Evolutionary conservation across 2,797 vertebrate species (phyloP), one percentile per base, ranked within the genome.

Genomic region (Anguilla pacifica): DNA sequence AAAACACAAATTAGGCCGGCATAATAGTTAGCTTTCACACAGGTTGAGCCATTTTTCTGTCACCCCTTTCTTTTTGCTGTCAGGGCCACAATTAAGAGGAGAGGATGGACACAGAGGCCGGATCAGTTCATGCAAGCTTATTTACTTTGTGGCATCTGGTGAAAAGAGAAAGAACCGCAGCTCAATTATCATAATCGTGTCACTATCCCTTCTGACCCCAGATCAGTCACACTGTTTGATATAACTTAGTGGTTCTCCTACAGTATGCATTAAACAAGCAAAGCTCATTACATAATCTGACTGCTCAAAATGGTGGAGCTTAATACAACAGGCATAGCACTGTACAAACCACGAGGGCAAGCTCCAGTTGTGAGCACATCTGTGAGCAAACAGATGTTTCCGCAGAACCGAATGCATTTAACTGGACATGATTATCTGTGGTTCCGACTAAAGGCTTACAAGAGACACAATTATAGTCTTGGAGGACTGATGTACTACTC

Each of bases 21-120:
- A 87, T 53, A 49, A 64, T 9, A 51, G 86, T 39, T 43, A 87
- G 79, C 70, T 61, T 39, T 28, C 17, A 77, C 70, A 55, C 49
- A 28, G 57, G 57, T 46, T 72, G 55, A 87, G 85, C 79, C 83
- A 70, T 57, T 85, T 85, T 84, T 49, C 64, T 64, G 28, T 87
- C 67, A 51, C 88, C 83, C 81, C 67, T 70, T 61, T 67, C 49
- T 46, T 49, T 55, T 64, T 31, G 49, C 25, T 67, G 83, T 64
- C 84, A 15, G 70, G 51, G 70, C 49, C 88, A 83, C 86, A 87
- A 83, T 74, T 72, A 86, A 55, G 77, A 88, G 31, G 4, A 82
- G 3, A 46, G 31, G 39, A 82, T 17, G 39, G 39, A 82, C 46
- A 28, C 19, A 46, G 28, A 70, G 61, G 51, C 85, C 74, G 81